Conservation (phyloP, 2,113 vertebrate species). For the Platanista minor region DNA sequence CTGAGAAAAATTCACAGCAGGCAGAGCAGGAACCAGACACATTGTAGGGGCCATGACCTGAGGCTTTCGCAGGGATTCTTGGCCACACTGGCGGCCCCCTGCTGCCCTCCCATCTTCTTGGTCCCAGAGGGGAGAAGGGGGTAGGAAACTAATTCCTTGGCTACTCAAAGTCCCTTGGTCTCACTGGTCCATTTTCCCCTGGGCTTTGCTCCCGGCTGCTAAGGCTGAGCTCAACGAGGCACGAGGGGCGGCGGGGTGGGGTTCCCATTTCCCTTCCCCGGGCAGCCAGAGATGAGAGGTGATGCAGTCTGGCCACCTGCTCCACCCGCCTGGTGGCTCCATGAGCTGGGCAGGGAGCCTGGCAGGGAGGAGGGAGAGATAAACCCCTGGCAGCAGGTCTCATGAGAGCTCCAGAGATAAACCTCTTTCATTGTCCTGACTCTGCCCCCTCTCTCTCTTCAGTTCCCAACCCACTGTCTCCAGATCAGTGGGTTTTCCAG, state of each 20-base stretch:
- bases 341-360: background rate
- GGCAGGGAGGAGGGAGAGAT: constrained; percentile 10
- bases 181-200: background rate
- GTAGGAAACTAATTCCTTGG: background rate
- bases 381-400: background rate
- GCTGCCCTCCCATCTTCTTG: background rate
- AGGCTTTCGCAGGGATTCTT: background rate
- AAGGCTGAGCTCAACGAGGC: background rate
- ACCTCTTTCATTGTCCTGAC: background rate
- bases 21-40: background rate
- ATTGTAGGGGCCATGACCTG: background rate
- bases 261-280: background rate
- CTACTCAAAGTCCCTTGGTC: background rate
- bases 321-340: background rate
- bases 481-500: background rate
- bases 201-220: background rate
- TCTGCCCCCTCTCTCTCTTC: background rate
- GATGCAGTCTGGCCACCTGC: background rate
- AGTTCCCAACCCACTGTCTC: background rate
- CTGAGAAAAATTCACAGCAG: background rate
- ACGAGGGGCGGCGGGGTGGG: background rate
- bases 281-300: background rate
- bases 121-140: background rate
- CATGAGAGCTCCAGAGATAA: background rate
- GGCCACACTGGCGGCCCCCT: background rate